Evolutionary conservation across 2,888 invertebrate species (phyloP), one percentile per base, ranked within the genome.

Genomic region (Drosophila pegasa): DNA sequence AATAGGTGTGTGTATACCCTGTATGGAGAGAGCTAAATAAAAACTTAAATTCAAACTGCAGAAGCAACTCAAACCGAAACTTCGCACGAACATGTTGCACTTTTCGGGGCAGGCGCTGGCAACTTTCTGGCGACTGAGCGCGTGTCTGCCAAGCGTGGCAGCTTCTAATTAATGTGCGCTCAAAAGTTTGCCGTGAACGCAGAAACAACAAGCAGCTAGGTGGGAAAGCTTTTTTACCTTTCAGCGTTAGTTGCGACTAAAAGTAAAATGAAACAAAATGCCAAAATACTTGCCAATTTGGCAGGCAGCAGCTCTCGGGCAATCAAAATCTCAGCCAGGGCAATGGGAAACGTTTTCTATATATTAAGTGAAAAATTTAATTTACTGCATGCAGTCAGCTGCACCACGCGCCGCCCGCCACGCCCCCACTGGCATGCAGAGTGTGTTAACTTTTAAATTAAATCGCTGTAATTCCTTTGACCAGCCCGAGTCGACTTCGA

Each of bases 101-200:
- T 70, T 82, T 65, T 37, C 50, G 50, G 45, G 61, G 27, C 41
- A 50, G 50, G 33, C 65, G 55, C 51, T n/a, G 55, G 55, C 67
- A 82, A 79, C 69, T 82, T 82, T 67, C 51, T 68, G 80, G 67
- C 69, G 65, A 52, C 51, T 27, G 25, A 78, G 59, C 68, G 71
- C 64, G 66, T 78, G 75, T 71, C 82, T 73, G 78, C 71, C 71
- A 66, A 80, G 64, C 87, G 71, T 88, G 85, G 89, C 79, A 81
- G 79, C 89, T 89, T 89, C 84, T 89, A 84, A 84, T 84, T 84
- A 84, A 87, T 87, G 89, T 85, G 71, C 82, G 73, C 66, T 73
- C 50, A 61, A 72, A 87, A 88, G 62, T 81, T 89, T 75, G 62
- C 33, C 31, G 56, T 57, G 67, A 56, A 72, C 59, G 20, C 57